Evolutionary conservation across 2,113 vertebrate species (phyloP).

Genomic region (Verasper variegatus): DNA sequence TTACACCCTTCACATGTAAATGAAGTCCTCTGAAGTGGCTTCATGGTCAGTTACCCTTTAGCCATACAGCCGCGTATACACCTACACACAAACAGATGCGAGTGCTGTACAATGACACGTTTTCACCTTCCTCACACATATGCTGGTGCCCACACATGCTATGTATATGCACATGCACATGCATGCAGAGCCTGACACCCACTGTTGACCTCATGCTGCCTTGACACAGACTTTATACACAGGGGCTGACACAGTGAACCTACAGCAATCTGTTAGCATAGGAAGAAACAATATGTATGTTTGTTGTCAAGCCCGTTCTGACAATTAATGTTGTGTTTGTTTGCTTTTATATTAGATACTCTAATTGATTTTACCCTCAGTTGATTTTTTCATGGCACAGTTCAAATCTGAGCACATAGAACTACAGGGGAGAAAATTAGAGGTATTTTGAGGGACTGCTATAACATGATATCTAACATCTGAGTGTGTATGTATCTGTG

Average conservation of each 20-base stretch:
- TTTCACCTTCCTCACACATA: constrained; percentile 32
- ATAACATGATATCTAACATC: background rate
- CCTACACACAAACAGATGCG: constrained; percentile 19
- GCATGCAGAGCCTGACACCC: constrained; percentile 17
- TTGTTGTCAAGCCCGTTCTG: constrained; percentile 16
- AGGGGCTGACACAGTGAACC: constrained; percentile 26
- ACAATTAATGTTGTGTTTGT: background rate
- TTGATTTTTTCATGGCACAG: too few species aligned
- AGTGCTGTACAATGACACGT: background rate
- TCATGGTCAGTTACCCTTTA: constrained; percentile 38
- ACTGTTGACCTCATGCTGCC: constrained; percentile 35
- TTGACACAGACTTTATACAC: constrained; percentile 51
- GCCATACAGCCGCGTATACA: constrained; percentile 8
- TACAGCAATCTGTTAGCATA: background rate
- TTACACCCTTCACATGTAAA: constrained; percentile 51
- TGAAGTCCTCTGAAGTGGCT: constrained; percentile 38
- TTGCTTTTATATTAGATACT: too few species aligned
- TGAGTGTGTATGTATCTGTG: too few species aligned
- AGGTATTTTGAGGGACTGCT: background rate
- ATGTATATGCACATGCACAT: constrained; percentile 14
- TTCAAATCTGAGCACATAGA: background rate
- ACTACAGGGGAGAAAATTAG: background rate
- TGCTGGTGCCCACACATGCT: constrained; percentile 36
- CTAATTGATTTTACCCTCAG: too few species aligned
- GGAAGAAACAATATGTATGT: too few species aligned